Base-by-base conservation (phyloP, 1,140 invertebrate genomes). In the Mesaphorura yosii region DNA sequence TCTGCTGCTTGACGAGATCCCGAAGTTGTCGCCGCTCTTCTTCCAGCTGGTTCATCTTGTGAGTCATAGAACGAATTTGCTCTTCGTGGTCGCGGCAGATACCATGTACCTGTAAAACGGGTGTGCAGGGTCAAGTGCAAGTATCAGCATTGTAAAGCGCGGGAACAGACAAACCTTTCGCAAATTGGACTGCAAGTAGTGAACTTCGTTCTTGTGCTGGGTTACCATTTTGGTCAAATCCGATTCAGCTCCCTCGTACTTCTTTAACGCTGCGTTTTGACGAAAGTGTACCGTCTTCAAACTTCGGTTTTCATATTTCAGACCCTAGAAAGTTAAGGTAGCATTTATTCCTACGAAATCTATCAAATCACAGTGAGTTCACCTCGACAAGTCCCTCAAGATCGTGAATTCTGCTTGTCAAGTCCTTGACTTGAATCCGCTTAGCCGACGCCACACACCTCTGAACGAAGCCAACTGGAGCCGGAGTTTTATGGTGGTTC, bases 211-310 rank as follows among this genome's bases (percentile, higher is more conserved):
- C 25, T 57, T 51, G 23, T 57, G 49, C 19, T 17, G 38, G 17
- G 34, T 47, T 29, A 57, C 28, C 20, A 57, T 5, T 20, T 29
- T 41, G 2, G 55, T 44, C 12, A 57, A 37, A 20, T 57, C 55
- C 0, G 55, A 49, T 42, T 52, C 44, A 31, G 41, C 44, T 25
- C 55, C 55, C 31, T 57, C 49, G 37, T 50, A 57, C 38, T 51
- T 52, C 31, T 28, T 47, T 19, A 57, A 28, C 2, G 49, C 55
- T 26, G 29, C 34, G n/a, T 47, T 45, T 52, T 57, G 55, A 17
- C 50, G 42, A 31, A 37, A 40, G n/a, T 52, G 50, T n/a, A 47
- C 7, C 2, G 19, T 31, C 26, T 57, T 57, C 2, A 52, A 44
- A 17, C 37, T 46, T 26, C 34, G 7, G 29, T 57, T 57, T 37